These are phyloP conservation scores for Aricia agestis DNA, from an alignment of 1,140 invertebrate genomes.

Conservation along the genomic window DNA sequence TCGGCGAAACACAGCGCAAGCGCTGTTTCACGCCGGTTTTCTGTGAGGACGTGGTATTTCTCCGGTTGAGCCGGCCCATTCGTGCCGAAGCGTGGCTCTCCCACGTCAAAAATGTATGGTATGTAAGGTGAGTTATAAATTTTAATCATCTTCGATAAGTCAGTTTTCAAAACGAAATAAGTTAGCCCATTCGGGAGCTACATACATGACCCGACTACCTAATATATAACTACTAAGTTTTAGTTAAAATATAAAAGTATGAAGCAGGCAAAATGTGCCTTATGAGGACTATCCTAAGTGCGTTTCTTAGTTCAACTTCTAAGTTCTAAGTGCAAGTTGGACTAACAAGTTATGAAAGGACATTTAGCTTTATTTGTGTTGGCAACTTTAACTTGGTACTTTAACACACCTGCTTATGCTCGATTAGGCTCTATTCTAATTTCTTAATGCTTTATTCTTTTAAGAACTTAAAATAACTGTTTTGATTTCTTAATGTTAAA, in stretches of 20 bases:
- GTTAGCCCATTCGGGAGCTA: too few species aligned
- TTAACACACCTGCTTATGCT: background rate
- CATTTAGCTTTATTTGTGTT: constrained; percentile 1
- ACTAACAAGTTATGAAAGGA: background rate
- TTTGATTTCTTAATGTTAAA: too few species aligned
- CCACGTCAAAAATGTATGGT: too few species aligned
- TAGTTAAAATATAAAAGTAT: background rate
- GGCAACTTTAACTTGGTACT: background rate
- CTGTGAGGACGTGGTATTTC: too few species aligned
- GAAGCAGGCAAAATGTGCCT: background rate
- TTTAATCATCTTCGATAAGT: too few species aligned
- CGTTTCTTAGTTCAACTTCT: background rate
- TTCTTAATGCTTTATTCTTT: background rate
- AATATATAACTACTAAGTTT: background rate
- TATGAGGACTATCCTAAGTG: background rate
- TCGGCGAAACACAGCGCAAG: too few species aligned
- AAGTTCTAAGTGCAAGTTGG: background rate
- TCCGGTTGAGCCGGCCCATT: too few species aligned
- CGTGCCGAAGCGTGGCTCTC: too few species aligned
- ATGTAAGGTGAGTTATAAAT: too few species aligned
- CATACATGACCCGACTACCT: too few species aligned
- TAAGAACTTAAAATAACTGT: background rate
- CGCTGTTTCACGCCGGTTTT: too few species aligned
- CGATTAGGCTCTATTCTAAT: background rate
- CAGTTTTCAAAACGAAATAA: too few species aligned